phyloP scores from a whole-genome alignment of 2,797 vertebrate species.

The Otolemur crassicaudatus region DNA sequence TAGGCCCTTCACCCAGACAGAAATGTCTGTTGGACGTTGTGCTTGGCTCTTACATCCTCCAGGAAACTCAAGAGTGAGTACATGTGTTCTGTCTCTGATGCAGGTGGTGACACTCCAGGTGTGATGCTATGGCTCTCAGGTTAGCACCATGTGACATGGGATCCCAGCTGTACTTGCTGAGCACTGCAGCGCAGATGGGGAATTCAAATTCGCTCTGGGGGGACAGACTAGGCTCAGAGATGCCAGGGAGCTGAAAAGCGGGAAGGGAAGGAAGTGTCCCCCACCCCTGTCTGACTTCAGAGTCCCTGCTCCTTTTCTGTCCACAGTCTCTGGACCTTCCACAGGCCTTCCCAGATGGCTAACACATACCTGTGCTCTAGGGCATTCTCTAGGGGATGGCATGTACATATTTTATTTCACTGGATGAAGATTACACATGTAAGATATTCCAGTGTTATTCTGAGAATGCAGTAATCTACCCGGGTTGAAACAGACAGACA shows the following conservation, averaged over 20 bases:
- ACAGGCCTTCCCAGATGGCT: rapidly evolving
- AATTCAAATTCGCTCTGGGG: not conserved
- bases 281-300: too few relatives aligned
- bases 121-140: too few relatives aligned
- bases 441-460: not conserved
- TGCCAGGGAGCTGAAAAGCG: not conserved
- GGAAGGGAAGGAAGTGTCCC: not conserved
- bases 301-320: not conserved
- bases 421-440: rapidly evolving
- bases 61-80: too few relatives aligned
- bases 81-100: too few relatives aligned
- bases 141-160: too few relatives aligned
- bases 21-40: rapidly evolving
- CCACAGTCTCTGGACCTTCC: not conserved
- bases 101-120: not conserved
- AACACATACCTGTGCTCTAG: rapidly evolving
- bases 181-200: rapidly evolving
- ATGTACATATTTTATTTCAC: rapidly evolving
- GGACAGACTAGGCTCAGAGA: rapidly evolving
- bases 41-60: not conserved
- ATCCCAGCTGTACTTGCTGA: rapidly evolving
- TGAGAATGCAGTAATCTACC: too few relatives aligned
- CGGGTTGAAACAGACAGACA: not conserved
- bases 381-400: not conserved
- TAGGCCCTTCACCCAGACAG: not conserved